A percentile compares a stretch with the other conserved stretches of the same genome.
These are phyloP conservation scores for Epinephelus fuscoguttatus DNA, from an alignment of 2,113 vertebrate species.

Conservation along the genomic window DNA sequence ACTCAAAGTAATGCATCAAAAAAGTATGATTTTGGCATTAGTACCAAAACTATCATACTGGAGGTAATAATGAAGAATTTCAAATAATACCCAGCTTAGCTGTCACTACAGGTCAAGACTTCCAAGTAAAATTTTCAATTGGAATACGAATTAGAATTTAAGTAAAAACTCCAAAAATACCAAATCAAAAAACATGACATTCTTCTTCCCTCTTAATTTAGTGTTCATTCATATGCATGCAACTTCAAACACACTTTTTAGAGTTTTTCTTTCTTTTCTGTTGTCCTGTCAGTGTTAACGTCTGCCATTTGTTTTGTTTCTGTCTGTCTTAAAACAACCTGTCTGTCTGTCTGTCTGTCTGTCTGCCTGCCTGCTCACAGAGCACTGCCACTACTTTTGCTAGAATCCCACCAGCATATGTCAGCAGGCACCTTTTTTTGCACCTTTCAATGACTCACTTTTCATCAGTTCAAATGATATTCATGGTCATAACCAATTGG, in stretches of 20 bases:
- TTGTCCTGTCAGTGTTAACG: conserved; percentile 26
- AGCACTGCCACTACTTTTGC: conserved; percentile 30
- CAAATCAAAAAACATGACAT: neutral
- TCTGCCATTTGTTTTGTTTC: conserved; percentile 26
- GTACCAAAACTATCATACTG: neutral
- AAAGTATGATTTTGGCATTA: neutral
- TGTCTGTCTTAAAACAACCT: conserved; percentile 7
- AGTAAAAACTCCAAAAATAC: neutral
- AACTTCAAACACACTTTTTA: neutral
- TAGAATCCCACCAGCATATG: conserved; percentile 21
- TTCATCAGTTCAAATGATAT: conserved; percentile 12
- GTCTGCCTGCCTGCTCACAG: conserved; percentile 46
- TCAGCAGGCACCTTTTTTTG: neutral
- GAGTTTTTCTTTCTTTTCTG: conserved; percentile 14
- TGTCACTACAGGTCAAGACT: neutral
- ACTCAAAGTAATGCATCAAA: neutral
- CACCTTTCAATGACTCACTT: neutral
- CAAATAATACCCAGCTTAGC: neutral
- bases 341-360: conserved; percentile 18
- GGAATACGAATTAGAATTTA: neutral
- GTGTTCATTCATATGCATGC: conserved; percentile 4
- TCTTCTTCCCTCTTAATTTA: neutral
- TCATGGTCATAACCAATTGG: conserved; percentile 15
- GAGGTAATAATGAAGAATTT: neutral
- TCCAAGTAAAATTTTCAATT: neutral